phyloP scores from a whole-genome alignment of 2,888 invertebrate genomes.

The Dasypolia templi region DNA sequence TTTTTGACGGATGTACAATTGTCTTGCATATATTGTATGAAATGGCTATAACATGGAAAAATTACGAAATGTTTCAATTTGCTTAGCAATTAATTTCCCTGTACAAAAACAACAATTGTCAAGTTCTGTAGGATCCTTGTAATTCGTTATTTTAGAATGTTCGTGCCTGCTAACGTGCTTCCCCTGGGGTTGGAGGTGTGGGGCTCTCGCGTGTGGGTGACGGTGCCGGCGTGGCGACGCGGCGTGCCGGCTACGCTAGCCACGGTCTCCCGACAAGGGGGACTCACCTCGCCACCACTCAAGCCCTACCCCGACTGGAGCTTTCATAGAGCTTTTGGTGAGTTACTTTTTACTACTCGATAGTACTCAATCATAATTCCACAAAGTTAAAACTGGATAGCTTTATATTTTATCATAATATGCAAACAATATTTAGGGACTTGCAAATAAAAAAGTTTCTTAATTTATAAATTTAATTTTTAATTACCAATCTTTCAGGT shows the following conservation, averaged over 20 bases:
- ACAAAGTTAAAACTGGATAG: neutral
- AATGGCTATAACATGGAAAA: neutral
- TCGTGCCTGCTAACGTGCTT: slow-evolving; percentile 93
- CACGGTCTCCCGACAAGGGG: slow-evolving; percentile 91
- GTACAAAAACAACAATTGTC: neutral
- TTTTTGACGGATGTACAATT: neutral
- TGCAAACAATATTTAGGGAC: neutral
- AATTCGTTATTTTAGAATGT: slow-evolving; percentile 84
- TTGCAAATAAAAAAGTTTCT: neutral
- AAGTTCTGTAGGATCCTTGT: neutral
- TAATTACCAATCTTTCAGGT: slow-evolving; percentile 53
- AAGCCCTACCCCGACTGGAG: slow-evolving; percentile 94
- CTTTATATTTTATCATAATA: neutral
- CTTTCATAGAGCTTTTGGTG: slow-evolving; percentile 91
- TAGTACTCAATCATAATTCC: neutral
- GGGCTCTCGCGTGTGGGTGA: slow-evolving; percentile 93
- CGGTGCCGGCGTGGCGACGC: slow-evolving; percentile 94
- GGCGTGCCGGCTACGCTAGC: slow-evolving; percentile 94
- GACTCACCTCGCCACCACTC: slow-evolving; percentile 90
- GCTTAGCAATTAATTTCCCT: neutral
- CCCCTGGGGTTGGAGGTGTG: slow-evolving; percentile 94
- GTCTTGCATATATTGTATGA: neutral
- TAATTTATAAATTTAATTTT: neutral
- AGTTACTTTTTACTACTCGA: slow-evolving; percentile 46
- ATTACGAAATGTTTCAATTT: neutral